Conservation (phyloP, 2,888 invertebrate species). For the Tyria jacobaeae region DNA sequence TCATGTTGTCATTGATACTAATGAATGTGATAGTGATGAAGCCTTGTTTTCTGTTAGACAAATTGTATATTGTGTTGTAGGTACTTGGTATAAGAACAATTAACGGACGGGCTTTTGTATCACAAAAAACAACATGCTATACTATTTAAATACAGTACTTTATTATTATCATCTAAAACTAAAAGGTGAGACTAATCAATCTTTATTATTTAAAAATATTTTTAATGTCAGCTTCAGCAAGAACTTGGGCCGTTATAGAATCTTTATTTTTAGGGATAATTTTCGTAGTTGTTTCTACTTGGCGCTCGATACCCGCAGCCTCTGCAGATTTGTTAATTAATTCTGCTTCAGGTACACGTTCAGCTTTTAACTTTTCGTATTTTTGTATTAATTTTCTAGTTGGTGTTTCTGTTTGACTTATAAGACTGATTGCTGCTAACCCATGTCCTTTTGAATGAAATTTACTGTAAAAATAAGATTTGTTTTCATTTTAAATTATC, state of each 20-base stretch:
- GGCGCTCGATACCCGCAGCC: constrained; percentile 61
- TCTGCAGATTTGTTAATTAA: constrained; percentile 72
- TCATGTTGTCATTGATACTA: no score
- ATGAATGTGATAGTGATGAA: no score
- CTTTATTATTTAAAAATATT: constrained; percentile 68
- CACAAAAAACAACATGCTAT: background rate
- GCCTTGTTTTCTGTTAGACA: no score
- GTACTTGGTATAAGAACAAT: background rate
- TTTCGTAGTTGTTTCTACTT: constrained; percentile 52
- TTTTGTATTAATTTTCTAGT: constrained; percentile 88
- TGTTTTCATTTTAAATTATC: background rate
- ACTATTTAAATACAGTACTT: background rate
- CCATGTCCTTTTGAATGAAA: constrained; percentile 88
- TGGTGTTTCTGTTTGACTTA: constrained; percentile 82
- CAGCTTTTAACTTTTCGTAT: constrained; percentile 86
- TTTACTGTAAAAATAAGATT: constrained; percentile 80
- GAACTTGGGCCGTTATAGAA: constrained; percentile 67
- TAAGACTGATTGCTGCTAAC: constrained; percentile 84
- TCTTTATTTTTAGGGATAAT: constrained; percentile 56
- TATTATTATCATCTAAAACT: constrained; percentile 11
- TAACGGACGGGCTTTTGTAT: background rate
- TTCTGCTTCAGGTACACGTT: constrained; percentile 84
- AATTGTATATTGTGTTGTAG: background rate
- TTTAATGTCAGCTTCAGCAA: constrained; percentile 66
- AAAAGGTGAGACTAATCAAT: background rate